Conservation (phyloP, 2,797 vertebrate genomes). For the Pangasius mekongensis region DNA sequence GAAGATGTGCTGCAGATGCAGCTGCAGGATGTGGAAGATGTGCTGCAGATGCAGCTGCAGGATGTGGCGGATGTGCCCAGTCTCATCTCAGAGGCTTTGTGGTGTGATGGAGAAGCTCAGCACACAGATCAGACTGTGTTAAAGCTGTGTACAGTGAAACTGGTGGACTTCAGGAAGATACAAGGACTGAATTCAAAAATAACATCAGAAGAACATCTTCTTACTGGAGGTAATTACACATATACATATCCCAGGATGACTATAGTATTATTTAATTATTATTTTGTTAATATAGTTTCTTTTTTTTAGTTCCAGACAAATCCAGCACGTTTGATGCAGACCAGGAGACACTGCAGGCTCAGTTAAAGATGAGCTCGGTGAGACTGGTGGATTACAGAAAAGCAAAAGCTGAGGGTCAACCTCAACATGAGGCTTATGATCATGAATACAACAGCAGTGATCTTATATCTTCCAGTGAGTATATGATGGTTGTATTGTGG, state of each 20-base stretch:
- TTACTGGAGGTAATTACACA: background rate
- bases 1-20: background rate
- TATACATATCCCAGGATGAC: background rate
- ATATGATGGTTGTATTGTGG: too few species aligned
- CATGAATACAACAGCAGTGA: background rate
- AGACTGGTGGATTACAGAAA: background rate
- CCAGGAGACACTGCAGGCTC: background rate
- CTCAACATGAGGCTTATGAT: background rate
- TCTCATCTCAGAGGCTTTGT: background rate
- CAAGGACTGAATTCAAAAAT: background rate
- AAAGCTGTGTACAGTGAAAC: background rate
- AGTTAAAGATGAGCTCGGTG: background rate
- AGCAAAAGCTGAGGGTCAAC: background rate
- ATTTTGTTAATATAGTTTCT: background rate
- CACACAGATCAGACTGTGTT: background rate
- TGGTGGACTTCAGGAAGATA: background rate
- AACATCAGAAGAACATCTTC: background rate
- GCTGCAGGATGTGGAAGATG: background rate
- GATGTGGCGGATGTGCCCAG: too few species aligned
- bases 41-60: background rate
- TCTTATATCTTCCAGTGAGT: background rate
- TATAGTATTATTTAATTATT: background rate
- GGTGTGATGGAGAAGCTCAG: background rate
- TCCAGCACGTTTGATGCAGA: background rate
- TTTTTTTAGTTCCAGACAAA: background rate